Conservation (phyloP, 1,140 invertebrate genomes). For the Camponotus vicinus region DNA sequence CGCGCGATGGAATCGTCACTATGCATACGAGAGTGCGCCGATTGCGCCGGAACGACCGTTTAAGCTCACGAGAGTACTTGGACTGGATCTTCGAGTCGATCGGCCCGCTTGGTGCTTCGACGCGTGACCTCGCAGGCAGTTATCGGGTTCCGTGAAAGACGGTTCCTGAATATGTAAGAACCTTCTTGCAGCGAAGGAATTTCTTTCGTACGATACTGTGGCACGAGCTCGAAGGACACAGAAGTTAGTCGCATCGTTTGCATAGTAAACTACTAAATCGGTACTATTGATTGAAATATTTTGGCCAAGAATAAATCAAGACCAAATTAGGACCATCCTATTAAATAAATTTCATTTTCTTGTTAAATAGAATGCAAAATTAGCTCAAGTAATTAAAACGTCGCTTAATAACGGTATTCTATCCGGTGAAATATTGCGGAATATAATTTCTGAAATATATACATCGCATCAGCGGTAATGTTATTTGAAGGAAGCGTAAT, state of each 20-base stretch:
- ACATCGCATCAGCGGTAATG: neutral
- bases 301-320: neutral
- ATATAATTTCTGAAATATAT: constrained; percentile 17
- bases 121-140: constrained; percentile 64
- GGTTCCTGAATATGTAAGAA: constrained; percentile 70
- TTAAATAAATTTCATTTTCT: neutral
- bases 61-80: constrained; percentile 48
- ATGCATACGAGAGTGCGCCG: constrained; percentile 31
- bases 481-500: constrained; percentile 8
- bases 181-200: constrained; percentile 49
- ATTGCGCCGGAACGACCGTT: constrained; percentile 55
- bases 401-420: neutral
- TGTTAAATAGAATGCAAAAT: neutral
- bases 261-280: constrained; percentile 71
- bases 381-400: constrained; percentile 1
- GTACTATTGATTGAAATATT: constrained; percentile 33
- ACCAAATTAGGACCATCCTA: neutral
- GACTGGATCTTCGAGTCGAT: constrained; percentile 58
- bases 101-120: constrained; percentile 33
- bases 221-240: constrained; percentile 65
- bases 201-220: constrained; percentile 74
- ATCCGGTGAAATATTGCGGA: neutral
- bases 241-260: constrained; percentile 67
- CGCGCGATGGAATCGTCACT: constrained; percentile 36
- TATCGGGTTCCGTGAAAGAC: constrained; percentile 71